Evolutionary conservation across 2,113 vertebrate genomes (phyloP), one percentile per base, ranked within the genome.

Genomic region (Gobio gobio): DNA sequence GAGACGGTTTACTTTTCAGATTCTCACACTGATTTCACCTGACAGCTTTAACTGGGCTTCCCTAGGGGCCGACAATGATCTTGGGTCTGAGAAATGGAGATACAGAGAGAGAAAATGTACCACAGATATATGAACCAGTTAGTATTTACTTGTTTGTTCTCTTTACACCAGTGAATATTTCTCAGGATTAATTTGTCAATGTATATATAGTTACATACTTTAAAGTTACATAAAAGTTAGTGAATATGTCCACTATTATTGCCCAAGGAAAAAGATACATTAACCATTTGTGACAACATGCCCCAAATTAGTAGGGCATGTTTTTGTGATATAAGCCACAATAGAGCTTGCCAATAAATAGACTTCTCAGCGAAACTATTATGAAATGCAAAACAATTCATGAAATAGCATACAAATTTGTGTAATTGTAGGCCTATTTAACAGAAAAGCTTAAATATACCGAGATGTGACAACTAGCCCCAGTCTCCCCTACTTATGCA

Each of bases 11-110:
- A 84, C 72, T 86, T 83, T 83, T 74, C 84, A 66, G 80, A 79
- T 83, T 72, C 73, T 63, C 70, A 77, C 73, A 74, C 73, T 88
- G 82, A 88, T 64, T 84, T 64, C 82, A 78, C 45, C 45, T 82
- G 87, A 85, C 85, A 85, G 82, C 63, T 61, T 86, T 72, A 82
- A 88, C 82, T 82, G 82, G 78, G 87, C 43, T 77, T 88, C 83
- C 72, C 61, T 78, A 56, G 49, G 82, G 85, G 72, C 6, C 45
- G 63, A 77, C 78, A 84, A 49, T 64, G 78, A 88, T 84, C 85
- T 78, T 82, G 36, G 61, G 29, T 74, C 54, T 7, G 18, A 49
- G 24, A 58, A 54, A 68, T 40, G 18, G 49, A 80, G 14, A 78
- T 29, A 83, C 29, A 59, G n/a, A 56, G 20, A 85, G 45, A 83